phyloP scores from a whole-genome alignment of 2,113 vertebrate genomes.

The Gopherus flavomarginatus region DNA sequence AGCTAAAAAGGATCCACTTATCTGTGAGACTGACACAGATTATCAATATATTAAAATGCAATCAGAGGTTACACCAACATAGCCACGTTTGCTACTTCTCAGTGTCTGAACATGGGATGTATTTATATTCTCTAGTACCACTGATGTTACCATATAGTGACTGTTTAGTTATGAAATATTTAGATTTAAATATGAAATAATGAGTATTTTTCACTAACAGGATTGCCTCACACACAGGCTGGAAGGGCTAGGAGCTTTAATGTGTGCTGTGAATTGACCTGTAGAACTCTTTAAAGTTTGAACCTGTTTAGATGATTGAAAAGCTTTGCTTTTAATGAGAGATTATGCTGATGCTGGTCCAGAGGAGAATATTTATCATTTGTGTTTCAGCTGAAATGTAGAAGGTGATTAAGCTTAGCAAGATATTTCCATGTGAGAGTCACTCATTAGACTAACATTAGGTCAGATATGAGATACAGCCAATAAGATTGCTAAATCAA shows the following conservation, averaged over 20 bases:
- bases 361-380: background rate
- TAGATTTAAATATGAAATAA: background rate
- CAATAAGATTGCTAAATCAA: background rate
- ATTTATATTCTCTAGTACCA: background rate
- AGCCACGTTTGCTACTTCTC: background rate
- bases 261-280: background rate
- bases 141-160: background rate
- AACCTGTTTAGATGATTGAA: background rate
- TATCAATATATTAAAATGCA: too few species aligned
- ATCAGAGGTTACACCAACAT: background rate
- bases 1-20: background rate
- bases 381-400: background rate
- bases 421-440: background rate
- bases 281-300: background rate
- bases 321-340: background rate
- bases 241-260: background rate
- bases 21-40: background rate
- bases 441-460: background rate
- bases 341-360: background rate
- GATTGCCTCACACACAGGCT: background rate
- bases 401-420: background rate
- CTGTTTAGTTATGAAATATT: background rate
- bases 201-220: background rate
- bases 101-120: background rate
- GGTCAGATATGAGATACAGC: background rate